These are phyloP conservation scores for Melozone crissalis DNA, from an alignment of 2,113 vertebrate species.

Conservation along the genomic window DNA sequence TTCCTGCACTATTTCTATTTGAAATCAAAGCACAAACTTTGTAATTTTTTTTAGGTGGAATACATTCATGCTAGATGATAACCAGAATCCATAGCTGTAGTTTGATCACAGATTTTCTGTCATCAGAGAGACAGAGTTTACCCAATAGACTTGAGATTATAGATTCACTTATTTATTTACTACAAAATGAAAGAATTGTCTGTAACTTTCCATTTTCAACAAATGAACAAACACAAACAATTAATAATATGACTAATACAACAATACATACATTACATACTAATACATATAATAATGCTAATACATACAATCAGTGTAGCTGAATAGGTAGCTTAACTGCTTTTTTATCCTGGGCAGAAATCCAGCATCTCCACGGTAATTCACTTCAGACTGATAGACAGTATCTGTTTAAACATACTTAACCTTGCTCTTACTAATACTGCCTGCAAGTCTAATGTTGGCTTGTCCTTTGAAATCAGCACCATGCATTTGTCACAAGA, in stretches of 20 bases:
- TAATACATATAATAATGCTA: no score
- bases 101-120: not conserved
- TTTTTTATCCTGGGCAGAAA: slow-evolving; percentile 53
- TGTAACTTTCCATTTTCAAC: not conserved
- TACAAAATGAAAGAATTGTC: not conserved
- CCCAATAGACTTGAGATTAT: not conserved
- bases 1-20: not conserved
- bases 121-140: not conserved
- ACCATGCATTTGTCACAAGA: not conserved
- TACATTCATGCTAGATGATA: not conserved
- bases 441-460: not conserved
- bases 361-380: slow-evolving; percentile 6
- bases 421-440: slow-evolving; percentile 11
- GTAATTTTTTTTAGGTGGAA: not conserved
- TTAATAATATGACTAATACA: not conserved
- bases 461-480: not conserved
- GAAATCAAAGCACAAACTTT: not conserved
- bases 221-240: slow-evolving; percentile 1
- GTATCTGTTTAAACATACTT: slow-evolving; percentile 34
- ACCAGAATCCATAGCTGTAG: not conserved
- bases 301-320: not conserved
- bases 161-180: not conserved
- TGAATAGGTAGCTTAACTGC: slow-evolving; percentile 19
- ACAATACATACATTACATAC: not conserved
- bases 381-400: slow-evolving; percentile 34